Evolutionary conservation across 2,888 invertebrate species (phyloP).

Genomic region (Chymomyza procnemis): DNA sequence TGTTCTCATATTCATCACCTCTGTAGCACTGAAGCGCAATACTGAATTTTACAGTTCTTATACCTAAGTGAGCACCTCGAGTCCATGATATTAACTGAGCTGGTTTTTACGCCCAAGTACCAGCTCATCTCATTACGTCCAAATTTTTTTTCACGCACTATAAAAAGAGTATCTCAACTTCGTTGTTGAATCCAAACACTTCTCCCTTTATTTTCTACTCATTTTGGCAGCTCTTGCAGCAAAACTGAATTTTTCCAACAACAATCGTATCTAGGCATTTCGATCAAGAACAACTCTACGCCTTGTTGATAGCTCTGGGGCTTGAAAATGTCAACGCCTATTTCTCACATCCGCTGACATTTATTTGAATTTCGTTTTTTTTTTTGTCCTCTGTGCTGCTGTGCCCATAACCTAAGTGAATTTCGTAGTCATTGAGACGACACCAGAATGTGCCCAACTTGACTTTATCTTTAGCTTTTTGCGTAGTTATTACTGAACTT

Average conservation of each 20-base stretch:
- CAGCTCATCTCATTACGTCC: too few species aligned
- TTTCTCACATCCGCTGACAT: not conserved
- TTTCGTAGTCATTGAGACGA: not conserved
- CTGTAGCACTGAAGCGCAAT: too few species aligned
- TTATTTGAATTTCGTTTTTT: not conserved
- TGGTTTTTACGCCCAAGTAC: too few species aligned
- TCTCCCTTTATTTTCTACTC: not conserved
- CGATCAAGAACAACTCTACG: conserved; percentile 22
- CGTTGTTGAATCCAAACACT: too few species aligned
- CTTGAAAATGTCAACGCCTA: conserved; percentile 54
- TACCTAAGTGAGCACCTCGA: too few species aligned
- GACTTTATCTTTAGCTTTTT: conserved; percentile 32
- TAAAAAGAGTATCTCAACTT: too few species aligned
- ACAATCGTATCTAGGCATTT: not conserved
- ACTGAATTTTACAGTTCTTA: too few species aligned
- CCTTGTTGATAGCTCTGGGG: conserved; percentile 39
- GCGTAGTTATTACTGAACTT: conserved; percentile 26
- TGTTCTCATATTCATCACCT: too few species aligned
- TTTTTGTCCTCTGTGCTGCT: not conserved
- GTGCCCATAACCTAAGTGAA: conserved; percentile 5
- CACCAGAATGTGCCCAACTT: conserved; percentile 10
- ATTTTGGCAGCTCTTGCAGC: not conserved
- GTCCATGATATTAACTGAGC: too few species aligned
- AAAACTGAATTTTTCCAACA: not conserved
- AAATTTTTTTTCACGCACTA: too few species aligned